A percentile compares a stretch with the other conserved stretches of the same genome.
Conservation (phyloP, 2,797 vertebrate species). For the Anguilla pacifica region DNA sequence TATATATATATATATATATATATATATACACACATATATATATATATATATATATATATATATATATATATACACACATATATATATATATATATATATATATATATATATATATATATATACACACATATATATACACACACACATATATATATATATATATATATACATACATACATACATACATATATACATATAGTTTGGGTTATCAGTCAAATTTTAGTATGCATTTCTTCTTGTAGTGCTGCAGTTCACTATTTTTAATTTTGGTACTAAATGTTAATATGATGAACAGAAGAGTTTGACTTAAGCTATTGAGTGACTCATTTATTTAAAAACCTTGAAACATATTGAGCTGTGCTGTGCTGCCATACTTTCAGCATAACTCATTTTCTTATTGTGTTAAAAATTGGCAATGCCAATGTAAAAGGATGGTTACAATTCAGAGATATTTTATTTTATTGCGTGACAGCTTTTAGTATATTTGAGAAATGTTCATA, state of each 20-base stretch:
- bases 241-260: neutral
- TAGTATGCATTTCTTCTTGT: neutral
- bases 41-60: too few species aligned
- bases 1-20: too few species aligned
- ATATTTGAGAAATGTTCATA: neutral
- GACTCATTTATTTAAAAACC: neutral
- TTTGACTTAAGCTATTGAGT: neutral
- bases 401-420: neutral
- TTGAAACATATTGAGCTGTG: neutral
- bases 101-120: too few species aligned
- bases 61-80: too few species aligned
- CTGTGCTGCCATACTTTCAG: neutral
- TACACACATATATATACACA: too few species aligned
- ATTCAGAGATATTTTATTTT: neutral
- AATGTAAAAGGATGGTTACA: neutral
- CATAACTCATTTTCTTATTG: neutral
- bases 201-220: neutral
- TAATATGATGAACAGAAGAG: neutral
- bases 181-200: neutral
- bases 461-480: neutral
- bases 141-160: too few species aligned
- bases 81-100: too few species aligned
- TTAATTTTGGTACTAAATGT: neutral
- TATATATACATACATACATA: too few species aligned
- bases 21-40: too few species aligned